A percentile compares a stretch with the other conserved stretches of the same genome.
phyloP scores from a whole-genome alignment of 2,888 invertebrate species.

The Apotomis betuletana region DNA sequence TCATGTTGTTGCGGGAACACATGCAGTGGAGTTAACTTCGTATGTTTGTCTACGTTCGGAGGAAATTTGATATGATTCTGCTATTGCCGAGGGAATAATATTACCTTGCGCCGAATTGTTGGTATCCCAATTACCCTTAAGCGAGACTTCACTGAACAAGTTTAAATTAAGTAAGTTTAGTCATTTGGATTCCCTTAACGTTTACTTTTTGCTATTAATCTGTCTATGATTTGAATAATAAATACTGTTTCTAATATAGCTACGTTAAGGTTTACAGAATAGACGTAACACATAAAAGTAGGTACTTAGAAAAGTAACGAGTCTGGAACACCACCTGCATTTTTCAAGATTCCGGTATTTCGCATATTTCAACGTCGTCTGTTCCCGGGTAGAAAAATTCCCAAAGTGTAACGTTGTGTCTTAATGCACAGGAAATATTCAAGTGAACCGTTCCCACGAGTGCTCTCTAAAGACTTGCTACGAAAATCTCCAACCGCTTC shows the following conservation, averaged over 20 bases:
- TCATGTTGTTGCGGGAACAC: constrained; percentile 31
- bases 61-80: constrained; percentile 31
- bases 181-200: constrained; percentile 17
- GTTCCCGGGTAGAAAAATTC: constrained; percentile 31
- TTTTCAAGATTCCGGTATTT: constrained; percentile 23
- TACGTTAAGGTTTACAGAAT: no score
- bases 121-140: constrained; percentile 23
- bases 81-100: constrained; percentile 18
- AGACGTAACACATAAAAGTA: background rate
- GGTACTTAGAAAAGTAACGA: background rate
- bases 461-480: constrained; percentile 64
- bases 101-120: constrained; percentile 10
- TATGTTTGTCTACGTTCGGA: constrained; percentile 33
- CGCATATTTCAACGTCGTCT: constrained; percentile 26
- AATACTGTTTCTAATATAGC: no score
- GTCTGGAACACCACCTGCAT: constrained; percentile 20
- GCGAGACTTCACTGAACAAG: constrained; percentile 14
- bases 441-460: constrained; percentile 62
- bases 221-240: background rate
- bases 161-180: constrained; percentile 18
- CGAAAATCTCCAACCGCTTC: constrained; percentile 65
- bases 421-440: constrained; percentile 69
- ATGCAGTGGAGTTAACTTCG: constrained; percentile 21
- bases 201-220: background rate
- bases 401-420: constrained; percentile 45